phyloP scores from a whole-genome alignment of 53 echinoderm and acorn worm genomes.

The Stichopus horrens region DNA sequence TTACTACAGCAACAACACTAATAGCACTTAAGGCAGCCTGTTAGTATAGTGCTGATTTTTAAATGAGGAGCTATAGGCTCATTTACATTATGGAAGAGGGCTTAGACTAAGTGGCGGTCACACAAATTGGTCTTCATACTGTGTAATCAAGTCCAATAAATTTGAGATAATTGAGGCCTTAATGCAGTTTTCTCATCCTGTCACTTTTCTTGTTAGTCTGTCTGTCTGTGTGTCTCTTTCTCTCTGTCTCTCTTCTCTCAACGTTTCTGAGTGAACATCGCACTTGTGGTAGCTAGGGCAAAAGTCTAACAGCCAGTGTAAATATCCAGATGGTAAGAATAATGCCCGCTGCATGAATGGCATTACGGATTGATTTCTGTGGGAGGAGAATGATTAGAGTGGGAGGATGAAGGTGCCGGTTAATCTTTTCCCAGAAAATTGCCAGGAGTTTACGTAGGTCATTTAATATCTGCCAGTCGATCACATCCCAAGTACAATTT shows the following conservation, averaged over 20 bases:
- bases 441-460: no score
- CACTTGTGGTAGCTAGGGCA: not conserved
- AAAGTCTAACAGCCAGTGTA: not conserved
- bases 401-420: not conserved
- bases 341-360: not conserved
- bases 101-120: slow-evolving; percentile 3
- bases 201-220: no score
- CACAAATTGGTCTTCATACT: slow-evolving; percentile 4
- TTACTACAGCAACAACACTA: not conserved
- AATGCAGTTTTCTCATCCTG: not conserved
- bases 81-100: slow-evolving; percentile 17
- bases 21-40: slow-evolving; percentile 11
- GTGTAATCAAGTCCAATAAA: slow-evolving; percentile 9
- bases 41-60: not conserved
- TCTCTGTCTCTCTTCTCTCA: not conserved
- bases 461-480: no score
- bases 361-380: not conserved
- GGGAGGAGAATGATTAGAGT: not conserved
- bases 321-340: not conserved
- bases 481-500: no score
- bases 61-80: slow-evolving; percentile 15
- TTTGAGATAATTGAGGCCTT: slow-evolving; percentile 17
- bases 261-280: not conserved
- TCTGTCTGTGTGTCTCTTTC: not conserved
- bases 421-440: not conserved